Evolutionary conservation across 2,888 invertebrate species (phyloP), one percentile per base, ranked within the genome.

Genomic region (Drosophila hawaiiensis): DNA sequence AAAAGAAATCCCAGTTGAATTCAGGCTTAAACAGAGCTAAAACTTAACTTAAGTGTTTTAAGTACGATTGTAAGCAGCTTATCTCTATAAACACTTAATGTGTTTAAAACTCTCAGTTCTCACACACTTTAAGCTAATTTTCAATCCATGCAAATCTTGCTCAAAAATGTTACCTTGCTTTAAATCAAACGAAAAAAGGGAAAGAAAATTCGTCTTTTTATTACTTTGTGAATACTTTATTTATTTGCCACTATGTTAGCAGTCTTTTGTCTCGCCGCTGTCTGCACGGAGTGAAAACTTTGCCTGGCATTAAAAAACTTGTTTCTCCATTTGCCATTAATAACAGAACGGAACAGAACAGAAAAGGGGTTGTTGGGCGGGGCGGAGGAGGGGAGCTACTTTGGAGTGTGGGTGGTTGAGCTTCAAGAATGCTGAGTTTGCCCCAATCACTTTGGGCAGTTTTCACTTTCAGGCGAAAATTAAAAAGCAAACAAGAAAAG

Each of bases 381-480:
- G 35, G 14, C 16, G 28, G 3, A 19, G 12, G 7, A 3, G 4
- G 28, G 10, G 0, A 0, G 4, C 37, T 22, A 41, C n/a, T 56
- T 31, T 14, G 22, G 43, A 37, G 28, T 39, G 43, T 37, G 62
- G 50, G 68, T n/a, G n/a, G 64, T 14, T 63, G 12, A 28, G 56
- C 47, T 56, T 29, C 31, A 43, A 47, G 37, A 31, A 41, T 29
- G 29, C 64, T 6, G 29, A 54, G 58, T 50, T 61, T 62, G 31
- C 55, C 37, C 47, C 62, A 69, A 78, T 65, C 66, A 58, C 50
- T 62, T 62, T 56, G 58, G 52, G 54, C 66, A 68, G 76, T 76
- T 83, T 89, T 89, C 89, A 89, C 89, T 89, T 89, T 89, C 83
- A 68, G 76, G 70, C 73, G 64, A 82, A 81, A 80, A 61, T 72